Conservation (phyloP, 2,113 vertebrate species). For the Mirounga angustirostris region DNA sequence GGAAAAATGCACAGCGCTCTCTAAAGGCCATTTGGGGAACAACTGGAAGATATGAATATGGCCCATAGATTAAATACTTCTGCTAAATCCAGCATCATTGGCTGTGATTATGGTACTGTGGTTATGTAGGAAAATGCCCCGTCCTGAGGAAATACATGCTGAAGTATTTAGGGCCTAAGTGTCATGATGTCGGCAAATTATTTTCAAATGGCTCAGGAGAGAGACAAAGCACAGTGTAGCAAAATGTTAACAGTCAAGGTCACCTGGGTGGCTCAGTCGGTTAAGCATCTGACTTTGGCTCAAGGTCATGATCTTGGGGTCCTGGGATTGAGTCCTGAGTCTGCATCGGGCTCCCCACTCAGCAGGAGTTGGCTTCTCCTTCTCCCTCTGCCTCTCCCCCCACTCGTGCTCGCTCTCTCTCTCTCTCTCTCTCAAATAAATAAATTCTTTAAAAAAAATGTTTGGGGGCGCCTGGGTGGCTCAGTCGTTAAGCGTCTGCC, state of each 20-base stretch:
- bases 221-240: background rate
- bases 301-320: background rate
- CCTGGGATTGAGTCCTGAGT: background rate
- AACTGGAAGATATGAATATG: background rate
- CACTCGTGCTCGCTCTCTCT: background rate
- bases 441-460: background rate
- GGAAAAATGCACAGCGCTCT: background rate
- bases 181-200: background rate
- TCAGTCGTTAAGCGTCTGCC: too few species aligned
- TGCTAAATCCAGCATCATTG: background rate
- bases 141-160: background rate
- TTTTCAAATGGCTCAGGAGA: background rate
- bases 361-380: background rate
- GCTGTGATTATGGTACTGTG: background rate
- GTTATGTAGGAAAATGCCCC: background rate
- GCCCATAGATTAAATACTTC: background rate
- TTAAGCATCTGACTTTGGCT: background rate
- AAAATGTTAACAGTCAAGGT: background rate
- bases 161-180: background rate
- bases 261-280: background rate
- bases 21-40: background rate
- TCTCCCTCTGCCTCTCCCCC: too few species aligned
- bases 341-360: background rate
- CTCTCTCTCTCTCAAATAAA: background rate
- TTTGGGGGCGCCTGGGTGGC: too few species aligned